Percentiles rank a stretch among this genome's conserved stretches.
Conservation (phyloP, 1,140 invertebrate species). For the Euschistus heros region DNA sequence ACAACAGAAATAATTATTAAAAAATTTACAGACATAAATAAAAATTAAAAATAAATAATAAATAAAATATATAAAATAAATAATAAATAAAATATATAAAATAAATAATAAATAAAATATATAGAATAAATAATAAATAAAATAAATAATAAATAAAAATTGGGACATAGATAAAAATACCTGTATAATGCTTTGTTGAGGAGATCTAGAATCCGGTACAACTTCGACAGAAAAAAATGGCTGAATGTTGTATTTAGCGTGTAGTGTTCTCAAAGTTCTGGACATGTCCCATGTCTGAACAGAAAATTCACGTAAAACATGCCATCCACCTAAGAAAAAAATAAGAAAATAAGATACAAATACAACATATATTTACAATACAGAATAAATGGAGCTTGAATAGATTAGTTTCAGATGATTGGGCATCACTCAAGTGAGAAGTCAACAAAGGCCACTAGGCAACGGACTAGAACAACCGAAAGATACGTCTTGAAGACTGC, state of each 20-base stretch:
- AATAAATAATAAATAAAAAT: not conserved
- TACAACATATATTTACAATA: not conserved
- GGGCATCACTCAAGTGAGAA: not conserved
- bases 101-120: not conserved
- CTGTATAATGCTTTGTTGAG: slow-evolving; percentile 38
- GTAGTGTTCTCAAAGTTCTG: slow-evolving; percentile 35
- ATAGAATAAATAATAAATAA: not conserved
- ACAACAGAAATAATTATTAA: too few species aligned
- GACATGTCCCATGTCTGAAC: slow-evolving; percentile 38
- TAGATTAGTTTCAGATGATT: not conserved
- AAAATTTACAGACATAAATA: too few species aligned
- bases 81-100: not conserved
- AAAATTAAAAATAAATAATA: too few species aligned
- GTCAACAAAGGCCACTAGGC: not conserved
- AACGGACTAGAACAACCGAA: too few species aligned
- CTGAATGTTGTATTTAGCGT: slow-evolving; percentile 38
- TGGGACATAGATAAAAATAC: slow-evolving; percentile 31
- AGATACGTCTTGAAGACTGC: too few species aligned
- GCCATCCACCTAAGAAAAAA: slow-evolving; percentile 41
- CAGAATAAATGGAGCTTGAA: slow-evolving; percentile 13
- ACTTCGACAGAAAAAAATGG: slow-evolving; percentile 43
- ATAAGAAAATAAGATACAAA: slow-evolving; percentile 5
- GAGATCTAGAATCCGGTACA: slow-evolving; percentile 37
- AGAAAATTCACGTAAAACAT: slow-evolving; percentile 39
- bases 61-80: not conserved